Conservation (phyloP, 2,797 vertebrate genomes). For the Enteromius paludinosus region DNA sequence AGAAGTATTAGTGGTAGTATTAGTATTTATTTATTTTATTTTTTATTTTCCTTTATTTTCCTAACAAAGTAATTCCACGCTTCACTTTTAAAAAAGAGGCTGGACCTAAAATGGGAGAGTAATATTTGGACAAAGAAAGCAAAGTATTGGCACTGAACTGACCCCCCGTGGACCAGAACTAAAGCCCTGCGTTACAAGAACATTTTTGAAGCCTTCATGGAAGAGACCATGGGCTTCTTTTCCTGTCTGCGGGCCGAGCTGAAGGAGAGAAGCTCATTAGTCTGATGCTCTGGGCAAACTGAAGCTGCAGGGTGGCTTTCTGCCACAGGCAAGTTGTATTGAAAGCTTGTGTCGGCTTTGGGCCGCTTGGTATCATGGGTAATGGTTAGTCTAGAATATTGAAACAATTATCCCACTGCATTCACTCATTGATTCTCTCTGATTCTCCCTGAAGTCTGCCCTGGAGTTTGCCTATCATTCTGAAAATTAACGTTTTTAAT, state of each 20-base stretch:
- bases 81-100: neutral
- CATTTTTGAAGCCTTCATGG: conserved; percentile 10
- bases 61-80: neutral
- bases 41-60: neutral
- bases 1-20: no score
- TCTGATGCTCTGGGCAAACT: conserved; percentile 23
- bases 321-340: conserved; percentile 35
- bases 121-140: neutral
- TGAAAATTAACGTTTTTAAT: neutral
- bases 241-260: conserved; percentile 5
- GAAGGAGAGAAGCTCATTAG: conserved; percentile 36
- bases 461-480: neutral
- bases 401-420: conserved; percentile 6
- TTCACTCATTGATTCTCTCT: neutral
- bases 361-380: neutral
- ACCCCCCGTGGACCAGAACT: neutral
- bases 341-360: conserved; percentile 10
- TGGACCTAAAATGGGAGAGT: neutral
- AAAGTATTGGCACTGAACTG: neutral
- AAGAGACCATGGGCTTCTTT: neutral
- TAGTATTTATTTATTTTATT: no score
- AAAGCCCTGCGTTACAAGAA: neutral
- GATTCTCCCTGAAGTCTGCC: neutral
- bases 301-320: conserved; percentile 30
- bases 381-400: conserved; percentile 26